phyloP scores from a whole-genome alignment of 2,113 vertebrate species.

The Dasypus novemcinctus region DNA sequence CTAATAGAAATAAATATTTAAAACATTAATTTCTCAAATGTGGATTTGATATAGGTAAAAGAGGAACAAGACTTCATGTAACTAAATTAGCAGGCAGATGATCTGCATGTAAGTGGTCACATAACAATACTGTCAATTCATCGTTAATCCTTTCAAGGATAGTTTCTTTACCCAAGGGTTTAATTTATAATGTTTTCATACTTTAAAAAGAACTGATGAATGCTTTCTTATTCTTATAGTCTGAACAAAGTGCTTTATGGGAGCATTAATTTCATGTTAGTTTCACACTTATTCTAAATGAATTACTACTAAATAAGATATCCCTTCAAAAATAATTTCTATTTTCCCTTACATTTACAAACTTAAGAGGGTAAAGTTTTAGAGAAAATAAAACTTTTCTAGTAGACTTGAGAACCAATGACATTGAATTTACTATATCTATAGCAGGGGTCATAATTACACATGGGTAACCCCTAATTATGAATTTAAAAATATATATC shows the following conservation, averaged over 20 bases:
- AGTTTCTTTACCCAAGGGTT: background rate
- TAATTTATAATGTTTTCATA: slow-evolving; percentile 8
- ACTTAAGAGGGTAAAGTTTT: background rate
- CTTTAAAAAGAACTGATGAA: background rate
- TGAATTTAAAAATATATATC: background rate
- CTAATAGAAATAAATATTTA: slow-evolving; percentile 44
- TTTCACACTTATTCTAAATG: background rate
- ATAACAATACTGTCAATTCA: background rate
- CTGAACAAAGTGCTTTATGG: background rate
- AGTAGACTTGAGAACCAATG: background rate
- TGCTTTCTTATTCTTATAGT: background rate
- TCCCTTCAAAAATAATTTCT: background rate
- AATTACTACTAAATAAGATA: background rate
- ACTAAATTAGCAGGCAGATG: background rate
- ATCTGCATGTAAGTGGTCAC: background rate
- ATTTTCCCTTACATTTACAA: background rate
- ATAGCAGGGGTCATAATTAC: background rate
- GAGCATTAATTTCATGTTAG: background rate
- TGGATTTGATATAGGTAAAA: slow-evolving; percentile 1
- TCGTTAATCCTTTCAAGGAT: background rate
- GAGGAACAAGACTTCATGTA: background rate
- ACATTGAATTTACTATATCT: background rate
- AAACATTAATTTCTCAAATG: slow-evolving; percentile 8
- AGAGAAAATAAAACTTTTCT: background rate
- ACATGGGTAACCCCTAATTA: background rate